Base-by-base conservation (phyloP, 2,888 invertebrate genomes). In the Agrilus biguttatus region DNA sequence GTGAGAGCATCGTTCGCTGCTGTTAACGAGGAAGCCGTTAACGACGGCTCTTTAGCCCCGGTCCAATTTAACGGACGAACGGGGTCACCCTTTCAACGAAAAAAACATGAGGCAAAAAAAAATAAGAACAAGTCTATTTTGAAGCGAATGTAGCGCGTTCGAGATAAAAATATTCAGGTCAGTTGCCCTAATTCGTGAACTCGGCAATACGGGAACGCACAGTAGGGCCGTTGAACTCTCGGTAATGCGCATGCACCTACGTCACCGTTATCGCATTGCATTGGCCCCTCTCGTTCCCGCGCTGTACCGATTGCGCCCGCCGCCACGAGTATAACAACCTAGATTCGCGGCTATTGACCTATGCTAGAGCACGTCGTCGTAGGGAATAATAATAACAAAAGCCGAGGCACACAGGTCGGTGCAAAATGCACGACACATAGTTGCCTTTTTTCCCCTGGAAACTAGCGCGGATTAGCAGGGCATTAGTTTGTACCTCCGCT, bases 261-360 rank as follows among this genome's bases (percentile, higher is more conserved):
- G 49, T 49, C 47, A 51, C 54, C 54, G 53, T 54, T 53, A 53
- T 51, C 52, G 52, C 50, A 48, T 47, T 51, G 53, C 51, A 54
- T 54, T 55, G 54, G 54, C 51, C 50, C 49, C 51, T 21, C 19
- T 40, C 45, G 44, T 40, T 40, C 43, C 45, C 46, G 37, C 35
- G 41, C 36, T 37, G 17, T 33, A 28, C 28, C 2, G 28, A 28
- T 3, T 28, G 21, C 21, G 21, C 17, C 17, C 17, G 49, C 51
- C 28, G 42, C 47, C 46, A 45, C 49, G 47, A 51, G 53, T 51
- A 53, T 53, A 49, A 49, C 55, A 54, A 55, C 55, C 55, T 50
- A 55, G 54, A 50, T 55, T 53, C 44, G 48, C 47, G 55, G 48
- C 46, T 54, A 54, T 55, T 55, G 56, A 58, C 55, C 57, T 28